Conservation (phyloP, 1,140 invertebrate genomes). For the Formica selysi region DNA sequence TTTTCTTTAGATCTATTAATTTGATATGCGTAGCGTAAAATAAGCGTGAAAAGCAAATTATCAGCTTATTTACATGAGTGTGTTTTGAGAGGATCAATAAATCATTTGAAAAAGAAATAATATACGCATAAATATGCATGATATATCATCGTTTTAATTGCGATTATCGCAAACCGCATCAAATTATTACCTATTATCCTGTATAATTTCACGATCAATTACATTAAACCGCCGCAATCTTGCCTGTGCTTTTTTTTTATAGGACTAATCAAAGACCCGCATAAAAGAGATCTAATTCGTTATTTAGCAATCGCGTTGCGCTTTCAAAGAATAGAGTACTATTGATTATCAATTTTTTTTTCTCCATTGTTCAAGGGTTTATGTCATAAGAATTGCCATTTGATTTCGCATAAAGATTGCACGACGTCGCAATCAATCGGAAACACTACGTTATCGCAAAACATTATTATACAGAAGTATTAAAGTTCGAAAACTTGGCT, state of each 20-base stretch:
- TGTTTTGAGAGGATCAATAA: not conserved
- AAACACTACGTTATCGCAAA: not conserved
- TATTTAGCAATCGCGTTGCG: not conserved
- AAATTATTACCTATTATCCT: not conserved
- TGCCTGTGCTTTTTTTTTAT: not conserved
- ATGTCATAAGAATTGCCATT: not conserved
- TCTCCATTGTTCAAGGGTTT: constrained; percentile 1
- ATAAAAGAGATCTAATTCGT: not conserved
- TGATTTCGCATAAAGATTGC: not conserved
- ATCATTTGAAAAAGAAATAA: not conserved
- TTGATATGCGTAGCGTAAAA: not conserved
- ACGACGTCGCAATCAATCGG: not conserved
- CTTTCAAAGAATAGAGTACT: not conserved
- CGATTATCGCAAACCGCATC: not conserved
- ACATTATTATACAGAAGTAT: not conserved
- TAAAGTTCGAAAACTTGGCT: not conserved
- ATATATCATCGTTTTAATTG: not conserved
- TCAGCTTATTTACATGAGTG: not conserved
- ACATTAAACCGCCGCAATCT: not conserved
- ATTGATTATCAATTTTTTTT: not conserved
- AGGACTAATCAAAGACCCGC: not conserved
- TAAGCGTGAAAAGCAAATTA: not conserved
- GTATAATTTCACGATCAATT: not conserved
- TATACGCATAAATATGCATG: not conserved
- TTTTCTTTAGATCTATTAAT: not conserved